Evolutionary conservation across 2,113 vertebrate species (phyloP), one percentile per base, ranked within the genome.

Genomic region (Lonchura striata): DNA sequence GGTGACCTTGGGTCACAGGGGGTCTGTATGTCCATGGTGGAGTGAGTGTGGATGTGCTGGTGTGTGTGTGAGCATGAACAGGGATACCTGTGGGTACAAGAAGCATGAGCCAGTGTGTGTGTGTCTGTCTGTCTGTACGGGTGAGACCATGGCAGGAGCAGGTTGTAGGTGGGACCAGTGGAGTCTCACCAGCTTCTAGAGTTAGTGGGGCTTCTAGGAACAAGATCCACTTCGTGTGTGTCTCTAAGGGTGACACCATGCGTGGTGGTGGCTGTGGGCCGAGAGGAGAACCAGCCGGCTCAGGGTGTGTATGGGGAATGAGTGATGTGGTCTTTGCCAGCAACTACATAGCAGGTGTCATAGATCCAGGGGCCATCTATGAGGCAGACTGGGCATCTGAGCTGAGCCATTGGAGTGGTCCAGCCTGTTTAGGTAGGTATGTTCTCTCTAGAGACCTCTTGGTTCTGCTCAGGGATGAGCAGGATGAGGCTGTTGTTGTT

Each of bases 161-260:
- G 33, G 21, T 31, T 50, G 44, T 31, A 6, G 2, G 37, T 37
- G 21, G 21, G 33, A 35, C 6, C 57, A 33, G 23, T n/a, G 21
- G 24, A 81, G 35, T 56, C 21, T 15, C 35, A 64, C 20, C 31
- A 78, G 65, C 44, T 86, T 30, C 27, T n/a, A 79, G 44, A 49
- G 6, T 21, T 11, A 2, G 39, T 15, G 39, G 13, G 3, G 30
- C 60, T 22, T 87, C 61, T 15, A 61, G 41, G 41, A 56, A 5
- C 0, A 0, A 56, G 19, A 41, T 3, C 8, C 17, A 21, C 0
- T 1, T 19, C 27, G 4, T 31, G 63, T n/a, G 5, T n/a, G 18
- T 54, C 7, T 63, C 15, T 64, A 46, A 57, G n/a, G 2, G 22
- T 57, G 13, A 63, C 49, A 56, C 13, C 13, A 7, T 15, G 33